Evolutionary conservation across 2,888 invertebrate species (phyloP), one percentile per base, ranked within the genome.

Genomic region (Apodemia hepburni): DNA sequence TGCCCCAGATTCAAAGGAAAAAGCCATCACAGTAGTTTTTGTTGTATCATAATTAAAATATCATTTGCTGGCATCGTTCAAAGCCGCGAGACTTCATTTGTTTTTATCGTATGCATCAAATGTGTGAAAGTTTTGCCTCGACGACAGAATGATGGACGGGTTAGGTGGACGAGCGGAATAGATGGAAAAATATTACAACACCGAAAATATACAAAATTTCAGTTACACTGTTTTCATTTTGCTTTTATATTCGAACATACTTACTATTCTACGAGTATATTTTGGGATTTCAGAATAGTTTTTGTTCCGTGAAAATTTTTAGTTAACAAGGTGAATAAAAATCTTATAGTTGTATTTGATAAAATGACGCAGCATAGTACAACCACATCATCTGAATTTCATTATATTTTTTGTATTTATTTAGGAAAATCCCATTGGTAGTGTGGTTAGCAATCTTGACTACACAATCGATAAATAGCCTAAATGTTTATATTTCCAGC

Each of bases 141-240:
- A 69, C 65, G 68, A 66, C 69, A 68, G 64, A 69, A 67, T 69
- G 69, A 69, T 68, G 61, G 69, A 69, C 69, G 67, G 60, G 60
- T 62, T 57, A 45, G 61, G 61, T 57, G 27, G 22, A 18, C 54
- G 49, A 17, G 45, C 27, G 38, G 54, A 42, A 61, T 61, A 57
- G 61, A 49, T 57, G 54, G 54, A 57, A 61, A 61, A 61, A 61
- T 61, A 61, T 45, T 45, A 45, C 45, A 45, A 45, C n/a, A n/a
- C 45, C n/a, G 45, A 45, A 29, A 57, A 29, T 18, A 57, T 57
- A 57, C 27, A 57, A 45, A n/a, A 45, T 45, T 45, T 45, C 45
- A 17, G 45, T 17, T 45, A 17, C 7, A 7, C 45, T 45, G 11
- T 58, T 58, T 61, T 54, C 22, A 42, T 35, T 42, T 42, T 15